Conservation (phyloP, 2,888 invertebrate species). For the Scrobipalpa costella region DNA sequence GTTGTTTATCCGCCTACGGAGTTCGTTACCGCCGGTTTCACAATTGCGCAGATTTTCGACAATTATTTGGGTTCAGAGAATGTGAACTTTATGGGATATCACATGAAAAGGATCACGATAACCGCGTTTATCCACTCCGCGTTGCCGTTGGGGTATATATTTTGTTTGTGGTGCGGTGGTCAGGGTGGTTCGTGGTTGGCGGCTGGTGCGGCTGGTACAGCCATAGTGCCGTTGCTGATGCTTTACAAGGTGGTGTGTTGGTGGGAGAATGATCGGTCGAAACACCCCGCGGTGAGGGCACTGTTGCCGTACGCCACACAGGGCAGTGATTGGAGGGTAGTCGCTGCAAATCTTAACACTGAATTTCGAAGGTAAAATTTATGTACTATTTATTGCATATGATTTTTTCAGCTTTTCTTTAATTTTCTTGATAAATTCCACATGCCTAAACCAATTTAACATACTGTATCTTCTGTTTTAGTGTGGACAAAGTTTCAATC, state of each 20-base stretch:
- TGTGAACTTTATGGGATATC: constrained; percentile 89
- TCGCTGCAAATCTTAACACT: constrained; percentile 86
- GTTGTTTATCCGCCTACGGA: constrained; percentile 92
- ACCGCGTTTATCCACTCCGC: constrained; percentile 88
- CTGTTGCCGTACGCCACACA: constrained; percentile 84
- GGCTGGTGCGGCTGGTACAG: constrained; percentile 56
- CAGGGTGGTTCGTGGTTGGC: constrained; percentile 54
- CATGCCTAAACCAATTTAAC: not conserved
- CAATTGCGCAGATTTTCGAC: constrained; percentile 88
- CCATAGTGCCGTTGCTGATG: constrained; percentile 78
- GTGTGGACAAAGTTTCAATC: constrained; percentile 87
- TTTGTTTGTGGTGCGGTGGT: constrained; percentile 62
- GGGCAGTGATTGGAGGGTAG: constrained; percentile 84
- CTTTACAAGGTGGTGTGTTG: constrained; percentile 82
- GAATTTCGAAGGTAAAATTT: constrained; percentile 85
- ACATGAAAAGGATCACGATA: constrained; percentile 87
- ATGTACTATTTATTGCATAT: not conserved
- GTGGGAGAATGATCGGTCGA: constrained; percentile 84
- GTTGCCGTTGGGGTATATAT: constrained; percentile 86
- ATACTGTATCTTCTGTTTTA: constrained; percentile 60
- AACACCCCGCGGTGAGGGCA: constrained; percentile 88
- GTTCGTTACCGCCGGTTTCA: constrained; percentile 91
- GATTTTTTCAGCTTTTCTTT: not conserved
- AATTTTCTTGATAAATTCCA: not conserved
- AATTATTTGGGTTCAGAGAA: constrained; percentile 88